These are phyloP conservation scores for Columba livia DNA, from an alignment of 2,113 vertebrate genomes.

Conservation along the genomic window DNA sequence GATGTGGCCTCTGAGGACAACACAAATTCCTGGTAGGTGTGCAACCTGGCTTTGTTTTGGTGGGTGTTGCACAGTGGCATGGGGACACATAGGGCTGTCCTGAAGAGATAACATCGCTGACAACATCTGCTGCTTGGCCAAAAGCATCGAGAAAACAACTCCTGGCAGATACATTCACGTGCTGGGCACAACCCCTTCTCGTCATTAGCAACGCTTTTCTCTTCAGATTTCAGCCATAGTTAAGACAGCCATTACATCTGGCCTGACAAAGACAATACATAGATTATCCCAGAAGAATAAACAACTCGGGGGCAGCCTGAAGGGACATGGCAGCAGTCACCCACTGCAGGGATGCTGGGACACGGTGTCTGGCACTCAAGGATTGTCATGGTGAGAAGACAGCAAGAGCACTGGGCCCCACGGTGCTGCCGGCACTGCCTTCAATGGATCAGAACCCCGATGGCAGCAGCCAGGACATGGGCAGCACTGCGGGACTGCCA, in stretches of 20 bases:
- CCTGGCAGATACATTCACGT: neutral
- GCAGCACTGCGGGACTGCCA: too few relatives aligned
- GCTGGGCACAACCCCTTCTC: neutral
- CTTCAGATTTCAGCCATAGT: neutral
- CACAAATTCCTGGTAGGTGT: rapidly evolving
- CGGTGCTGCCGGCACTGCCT: neutral
- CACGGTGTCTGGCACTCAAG: too few relatives aligned
- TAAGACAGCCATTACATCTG: neutral
- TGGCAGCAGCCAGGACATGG: too few relatives aligned
- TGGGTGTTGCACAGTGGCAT: neutral
- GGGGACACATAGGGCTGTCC: neutral
- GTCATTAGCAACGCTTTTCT: neutral
- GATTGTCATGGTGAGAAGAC: neutral
- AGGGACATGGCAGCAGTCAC: rapidly evolving
- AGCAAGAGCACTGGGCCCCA: rapidly evolving
- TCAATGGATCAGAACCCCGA: neutral
- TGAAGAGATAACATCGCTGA: neutral
- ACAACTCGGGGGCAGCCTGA: neutral
- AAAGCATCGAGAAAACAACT: neutral
- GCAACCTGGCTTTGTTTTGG: neutral
- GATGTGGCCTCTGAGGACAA: rapidly evolving
- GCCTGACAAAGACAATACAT: neutral
- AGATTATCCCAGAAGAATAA: neutral
- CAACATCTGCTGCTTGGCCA: neutral
- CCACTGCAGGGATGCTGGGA: neutral